These are phyloP conservation scores for Deilephila porcellus DNA, from an alignment of 2,888 invertebrate species.

Conservation along the genomic window DNA sequence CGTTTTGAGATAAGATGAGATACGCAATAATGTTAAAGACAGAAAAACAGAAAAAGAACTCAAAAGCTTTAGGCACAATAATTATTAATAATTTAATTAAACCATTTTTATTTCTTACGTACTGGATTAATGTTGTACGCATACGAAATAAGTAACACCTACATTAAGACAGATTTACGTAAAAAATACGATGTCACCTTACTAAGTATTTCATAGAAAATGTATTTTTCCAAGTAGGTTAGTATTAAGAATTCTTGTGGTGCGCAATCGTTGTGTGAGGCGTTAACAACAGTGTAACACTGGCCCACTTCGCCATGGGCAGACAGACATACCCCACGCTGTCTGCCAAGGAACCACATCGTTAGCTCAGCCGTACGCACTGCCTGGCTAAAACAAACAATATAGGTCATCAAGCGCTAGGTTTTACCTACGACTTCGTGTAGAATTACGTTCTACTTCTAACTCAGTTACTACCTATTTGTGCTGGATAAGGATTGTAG, in stretches of 20 bases:
- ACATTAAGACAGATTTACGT: neutral
- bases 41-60: too few species aligned
- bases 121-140: too few species aligned
- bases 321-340: slow-evolving; percentile 7
- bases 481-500: too few species aligned
- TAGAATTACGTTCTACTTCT: too few species aligned
- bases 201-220: neutral
- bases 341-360: slow-evolving; percentile 10
- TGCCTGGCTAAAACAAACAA: neutral
- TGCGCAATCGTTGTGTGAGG: neutral
- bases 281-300: slow-evolving; percentile 18
- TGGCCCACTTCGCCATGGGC: slow-evolving; percentile 8
- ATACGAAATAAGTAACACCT: too few species aligned
- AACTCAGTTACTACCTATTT: too few species aligned
- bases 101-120: too few species aligned
- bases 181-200: neutral
- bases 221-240: neutral
- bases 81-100: too few species aligned
- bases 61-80: too few species aligned
- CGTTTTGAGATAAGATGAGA: too few species aligned
- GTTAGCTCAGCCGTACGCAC: neutral
- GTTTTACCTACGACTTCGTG: too few species aligned
- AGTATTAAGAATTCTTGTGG: neutral
- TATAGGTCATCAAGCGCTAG: neutral
- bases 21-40: too few species aligned